Base-by-base conservation (phyloP, 2,888 invertebrate genomes). In the Leptarthrus brevirostris region DNA sequence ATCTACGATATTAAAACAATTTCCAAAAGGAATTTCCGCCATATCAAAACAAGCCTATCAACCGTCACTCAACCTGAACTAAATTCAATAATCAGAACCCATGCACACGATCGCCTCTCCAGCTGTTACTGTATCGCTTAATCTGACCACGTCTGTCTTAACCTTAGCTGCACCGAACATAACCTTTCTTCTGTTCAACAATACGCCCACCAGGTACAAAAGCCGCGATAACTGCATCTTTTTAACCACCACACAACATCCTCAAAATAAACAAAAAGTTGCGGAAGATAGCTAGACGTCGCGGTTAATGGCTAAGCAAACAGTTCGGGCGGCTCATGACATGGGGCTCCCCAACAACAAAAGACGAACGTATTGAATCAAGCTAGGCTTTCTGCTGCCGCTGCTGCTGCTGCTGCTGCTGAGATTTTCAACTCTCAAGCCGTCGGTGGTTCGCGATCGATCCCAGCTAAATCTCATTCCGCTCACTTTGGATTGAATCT, bases 101-200 rank as follows among this genome's bases (percentile, higher is more conserved):
- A 24, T 69, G 69, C 49, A 34, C 52, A 52, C 52, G 34, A 16
- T 69, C 69, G 47, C 69, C 58, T 64, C n/a, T 30, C 26, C 69
- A 52, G 52, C 52, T 30, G 52, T 69, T 49, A n/a, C 36, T 58
- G n/a, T 69, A 52, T 69, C 69, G 34, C 69, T 69, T 52, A 69
- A 69, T 69, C 69, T 69, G 52, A 69, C 69, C 69, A 30, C 69
- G 69, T 69, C 30, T 69, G 26, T 16, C 52, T 69, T 69, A 49
- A 69, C 69, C 69, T 52, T 52, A 47, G 69, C 69, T 69, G 20
- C 69, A 52, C 52, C 12, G 52, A 69, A 69, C 69, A 69, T 69
- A 69, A 69, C 69, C 69, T 69, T 69, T 69, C 69, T 69, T 69
- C 69, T 69, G 69, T 69, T 69, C 69, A 69, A 69, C 69, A 69